Evolutionary conservation across 2,797 vertebrate species (phyloP).

Genomic region (Sebastes kiyomatsui): DNA sequence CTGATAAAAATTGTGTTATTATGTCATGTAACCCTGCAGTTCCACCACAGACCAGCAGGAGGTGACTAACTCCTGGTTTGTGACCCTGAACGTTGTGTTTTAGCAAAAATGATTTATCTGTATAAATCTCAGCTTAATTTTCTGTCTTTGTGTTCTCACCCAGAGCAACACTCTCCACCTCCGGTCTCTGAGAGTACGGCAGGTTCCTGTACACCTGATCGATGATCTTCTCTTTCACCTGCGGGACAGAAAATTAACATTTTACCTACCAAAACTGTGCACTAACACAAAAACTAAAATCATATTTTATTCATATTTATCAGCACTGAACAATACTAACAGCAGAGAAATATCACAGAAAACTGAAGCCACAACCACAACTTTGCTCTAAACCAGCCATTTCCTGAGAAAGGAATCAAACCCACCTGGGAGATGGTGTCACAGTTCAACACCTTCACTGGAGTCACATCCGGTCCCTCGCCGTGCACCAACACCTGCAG

Average conservation of each 20-base stretch:
- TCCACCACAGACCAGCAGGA: background rate
- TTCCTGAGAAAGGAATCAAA: background rate
- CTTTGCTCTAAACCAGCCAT: background rate
- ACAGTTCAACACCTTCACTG: constrained; percentile 96
- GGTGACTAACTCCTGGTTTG: background rate
- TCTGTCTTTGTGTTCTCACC: constrained; percentile 75
- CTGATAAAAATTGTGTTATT: background rate
- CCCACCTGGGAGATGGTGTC: constrained; percentile 93
- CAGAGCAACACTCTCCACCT: constrained; percentile 92
- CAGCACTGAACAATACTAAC: background rate
- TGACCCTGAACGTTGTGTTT: background rate
- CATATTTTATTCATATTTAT: background rate
- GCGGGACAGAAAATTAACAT: background rate
- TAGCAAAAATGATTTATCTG: background rate
- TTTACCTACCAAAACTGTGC: background rate
- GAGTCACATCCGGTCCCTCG: constrained; percentile 89
- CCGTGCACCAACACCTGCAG: constrained; percentile 94
- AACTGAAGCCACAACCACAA: background rate
- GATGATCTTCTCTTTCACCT: constrained; percentile 98
- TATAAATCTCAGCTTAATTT: background rate
- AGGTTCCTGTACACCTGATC: constrained; percentile 95
- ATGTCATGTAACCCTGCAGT: background rate
- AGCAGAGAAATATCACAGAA: background rate
- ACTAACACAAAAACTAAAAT: background rate
- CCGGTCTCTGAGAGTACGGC: constrained; percentile 93